Percentiles rank a stretch among this genome's conserved stretches.
These are phyloP conservation scores for Acropora yongei DNA, from an alignment of 64 coral and sea anemone species.

Conservation along the genomic window DNA sequence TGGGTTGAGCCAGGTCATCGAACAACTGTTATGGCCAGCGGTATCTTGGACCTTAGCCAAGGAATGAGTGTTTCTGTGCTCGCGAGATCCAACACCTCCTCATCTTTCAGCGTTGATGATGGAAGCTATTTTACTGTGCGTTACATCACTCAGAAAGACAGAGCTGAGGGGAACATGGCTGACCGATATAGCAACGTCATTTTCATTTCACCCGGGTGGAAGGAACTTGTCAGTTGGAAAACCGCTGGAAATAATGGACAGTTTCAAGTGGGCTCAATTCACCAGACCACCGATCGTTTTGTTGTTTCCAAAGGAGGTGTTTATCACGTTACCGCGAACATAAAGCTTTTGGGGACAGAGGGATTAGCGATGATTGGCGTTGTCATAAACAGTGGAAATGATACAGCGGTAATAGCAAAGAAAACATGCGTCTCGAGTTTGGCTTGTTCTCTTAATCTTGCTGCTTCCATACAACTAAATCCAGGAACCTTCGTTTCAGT, in stretches of 20 bases:
- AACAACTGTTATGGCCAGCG: constrained; percentile 26
- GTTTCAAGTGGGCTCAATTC: constrained; percentile 76
- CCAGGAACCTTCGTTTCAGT: constrained; percentile 62
- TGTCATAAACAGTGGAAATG: constrained; percentile 63
- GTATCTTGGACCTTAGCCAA: constrained; percentile 35
- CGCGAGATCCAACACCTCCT: constrained; percentile 36
- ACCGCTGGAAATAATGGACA: constrained; percentile 58
- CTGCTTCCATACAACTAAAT: constrained; percentile 20
- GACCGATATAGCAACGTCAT: constrained; percentile 61
- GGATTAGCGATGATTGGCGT: constrained; percentile 42
- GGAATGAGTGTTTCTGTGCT: constrained; percentile 29
- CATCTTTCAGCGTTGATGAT: constrained; percentile 15
- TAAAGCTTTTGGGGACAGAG: constrained; percentile 30
- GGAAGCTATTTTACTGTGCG: constrained; percentile 55
- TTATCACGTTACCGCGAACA: constrained; percentile 37
- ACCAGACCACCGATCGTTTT: constrained; percentile 75
- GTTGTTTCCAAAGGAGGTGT: constrained; percentile 36
- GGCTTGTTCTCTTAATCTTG: constrained; percentile 41
- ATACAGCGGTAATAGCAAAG: constrained; percentile 42
- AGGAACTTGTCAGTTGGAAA: constrained; percentile 70
- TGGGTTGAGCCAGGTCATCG: background rate
- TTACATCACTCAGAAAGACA: constrained; percentile 41
- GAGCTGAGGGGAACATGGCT: constrained; percentile 59
- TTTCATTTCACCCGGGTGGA: constrained; percentile 52
- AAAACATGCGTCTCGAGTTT: constrained; percentile 12